phyloP scores from a whole-genome alignment of 1,140 invertebrate genomes.

The Drosophila melanogaster region DNA sequence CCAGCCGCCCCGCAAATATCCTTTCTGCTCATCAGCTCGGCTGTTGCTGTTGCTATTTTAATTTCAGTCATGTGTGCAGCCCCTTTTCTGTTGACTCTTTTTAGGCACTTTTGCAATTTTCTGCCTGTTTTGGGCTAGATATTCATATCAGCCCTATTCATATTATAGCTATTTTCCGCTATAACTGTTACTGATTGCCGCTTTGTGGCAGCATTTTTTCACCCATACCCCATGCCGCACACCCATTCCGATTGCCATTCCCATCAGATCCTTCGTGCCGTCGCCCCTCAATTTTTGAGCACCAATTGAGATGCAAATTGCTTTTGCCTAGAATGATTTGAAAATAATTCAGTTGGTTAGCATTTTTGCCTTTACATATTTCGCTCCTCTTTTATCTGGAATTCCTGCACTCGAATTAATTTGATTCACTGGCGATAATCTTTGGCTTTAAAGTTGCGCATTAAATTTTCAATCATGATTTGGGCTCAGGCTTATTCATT shows the following conservation, averaged over 20 bases:
- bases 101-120: conserved; percentile 73
- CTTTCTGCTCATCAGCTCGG: background rate
- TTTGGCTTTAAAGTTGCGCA: conserved; percentile 21
- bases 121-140: conserved; percentile 68
- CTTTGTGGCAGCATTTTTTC: conserved; percentile 62
- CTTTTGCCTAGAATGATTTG: conserved; percentile 75
- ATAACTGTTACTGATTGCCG: conserved; percentile 80
- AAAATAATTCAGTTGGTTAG: conserved; percentile 75
- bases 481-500: background rate
- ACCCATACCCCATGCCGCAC: conserved; percentile 6
- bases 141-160: conserved; percentile 75
- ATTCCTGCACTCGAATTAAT: conserved; percentile 56
- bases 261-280: background rate
- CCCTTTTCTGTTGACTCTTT: conserved; percentile 51
- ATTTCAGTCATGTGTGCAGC: conserved; percentile 76
- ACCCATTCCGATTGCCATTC: background rate
- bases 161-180: conserved; percentile 81
- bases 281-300: conserved; percentile 43
- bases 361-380: conserved; percentile 42
- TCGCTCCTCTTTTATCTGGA: conserved; percentile 17
- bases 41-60: conserved; percentile 69
- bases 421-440: conserved; percentile 67
- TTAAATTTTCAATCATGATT: conserved; percentile 30
- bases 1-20: background rate
- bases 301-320: conserved; percentile 80